Conservation (phyloP, 2,797 vertebrate genomes). For the Hydrolagus colliei region DNA sequence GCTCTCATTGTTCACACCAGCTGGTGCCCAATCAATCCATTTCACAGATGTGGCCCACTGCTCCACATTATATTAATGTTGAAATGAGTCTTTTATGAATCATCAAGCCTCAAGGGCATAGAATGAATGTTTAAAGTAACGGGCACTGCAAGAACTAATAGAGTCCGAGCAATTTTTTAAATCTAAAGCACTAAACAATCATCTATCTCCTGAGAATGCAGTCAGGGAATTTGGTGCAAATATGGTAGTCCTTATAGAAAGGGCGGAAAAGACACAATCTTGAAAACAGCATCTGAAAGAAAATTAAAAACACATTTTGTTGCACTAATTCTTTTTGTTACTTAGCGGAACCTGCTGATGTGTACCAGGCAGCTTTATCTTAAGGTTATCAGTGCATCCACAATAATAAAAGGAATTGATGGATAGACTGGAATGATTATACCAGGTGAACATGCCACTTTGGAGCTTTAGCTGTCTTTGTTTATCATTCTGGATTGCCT, state of each 20-base stretch:
- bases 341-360: background rate
- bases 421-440: no score
- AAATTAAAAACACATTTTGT: background rate
- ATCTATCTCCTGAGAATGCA: background rate
- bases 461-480: no score
- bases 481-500: no score
- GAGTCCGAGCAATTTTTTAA: background rate
- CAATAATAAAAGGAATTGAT: no score
- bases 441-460: no score
- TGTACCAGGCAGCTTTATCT: no score
- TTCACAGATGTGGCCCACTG: constrained; percentile 35
- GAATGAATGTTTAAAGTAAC: background rate
- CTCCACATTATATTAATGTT: constrained; percentile 36
- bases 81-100: constrained; percentile 6
- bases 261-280: background rate
- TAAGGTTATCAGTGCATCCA: no score
- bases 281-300: background rate
- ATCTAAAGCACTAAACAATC: background rate
- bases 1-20: constrained; percentile 39
- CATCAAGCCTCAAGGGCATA: background rate
- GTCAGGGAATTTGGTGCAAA: background rate
- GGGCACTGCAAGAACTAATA: background rate
- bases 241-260: background rate
- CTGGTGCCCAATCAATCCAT: constrained; percentile 34
- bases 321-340: background rate